Evolutionary conservation across 2,888 invertebrate genomes (phyloP).

Genomic region (Cosmia trapezina): DNA sequence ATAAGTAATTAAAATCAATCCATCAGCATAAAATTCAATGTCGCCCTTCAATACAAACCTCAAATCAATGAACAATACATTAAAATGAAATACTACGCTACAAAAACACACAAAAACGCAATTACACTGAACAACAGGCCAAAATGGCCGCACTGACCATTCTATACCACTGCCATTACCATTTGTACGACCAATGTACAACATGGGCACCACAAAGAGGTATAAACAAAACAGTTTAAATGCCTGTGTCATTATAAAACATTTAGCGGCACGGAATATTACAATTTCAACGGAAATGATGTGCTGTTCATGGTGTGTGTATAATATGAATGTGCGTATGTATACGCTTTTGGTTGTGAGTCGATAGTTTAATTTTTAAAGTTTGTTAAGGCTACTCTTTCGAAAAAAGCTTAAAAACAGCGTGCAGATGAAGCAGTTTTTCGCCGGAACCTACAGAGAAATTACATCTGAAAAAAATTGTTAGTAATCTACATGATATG

Average conservation of each 20-base stretch:
- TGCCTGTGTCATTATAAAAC: conserved; percentile 70
- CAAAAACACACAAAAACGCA: conserved; percentile 43
- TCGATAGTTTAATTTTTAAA: conserved; percentile 15
- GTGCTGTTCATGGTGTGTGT: conserved; percentile 26
- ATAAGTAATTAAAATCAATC: conserved; percentile 11
- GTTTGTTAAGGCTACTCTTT: too few species aligned
- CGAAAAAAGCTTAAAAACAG: too few species aligned
- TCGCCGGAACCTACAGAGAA: too few species aligned
- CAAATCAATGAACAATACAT: conserved; percentile 40
- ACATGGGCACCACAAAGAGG: conserved; percentile 58
- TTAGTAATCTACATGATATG: too few species aligned
- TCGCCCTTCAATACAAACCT: conserved; percentile 4
- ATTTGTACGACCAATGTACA: conserved; percentile 35
- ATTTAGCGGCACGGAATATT: conserved; percentile 71
- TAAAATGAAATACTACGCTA: conserved; percentile 25
- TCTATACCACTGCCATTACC: conserved; percentile 43
- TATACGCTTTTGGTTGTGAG: conserved; percentile 5
- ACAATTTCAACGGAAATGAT: conserved; percentile 57
- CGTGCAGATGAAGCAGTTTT: too few species aligned
- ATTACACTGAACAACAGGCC: conserved; percentile 39
- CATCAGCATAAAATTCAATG: conserved; percentile 20
- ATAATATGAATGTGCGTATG: conserved; percentile 8
- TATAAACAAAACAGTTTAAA: conserved; percentile 69
- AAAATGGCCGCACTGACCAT: conserved; percentile 36
- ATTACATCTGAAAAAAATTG: too few species aligned